Evolutionary conservation across 2,797 vertebrate species (phyloP).

Genomic region (Brachymystax lenok): DNA sequence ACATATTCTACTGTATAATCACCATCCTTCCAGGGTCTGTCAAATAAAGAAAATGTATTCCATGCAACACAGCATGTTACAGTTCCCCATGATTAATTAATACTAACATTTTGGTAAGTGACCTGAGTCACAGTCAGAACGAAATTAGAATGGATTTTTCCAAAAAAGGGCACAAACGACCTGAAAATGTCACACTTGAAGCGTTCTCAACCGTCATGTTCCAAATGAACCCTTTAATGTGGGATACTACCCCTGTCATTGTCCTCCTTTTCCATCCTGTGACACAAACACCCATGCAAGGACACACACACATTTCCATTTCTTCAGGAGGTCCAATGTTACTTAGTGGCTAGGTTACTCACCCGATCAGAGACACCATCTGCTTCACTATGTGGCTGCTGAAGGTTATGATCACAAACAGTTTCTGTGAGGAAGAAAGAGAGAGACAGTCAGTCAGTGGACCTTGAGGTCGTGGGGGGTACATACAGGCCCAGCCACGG

Average conservation of each 20-base stretch:
- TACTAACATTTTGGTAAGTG: not conserved
- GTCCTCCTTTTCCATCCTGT: constrained; percentile 21
- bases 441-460: constrained; percentile 50
- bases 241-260: constrained; percentile 21
- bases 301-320: constrained; percentile 47
- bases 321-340: constrained; percentile 38
- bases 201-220: constrained; percentile 37
- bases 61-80: constrained; percentile 6
- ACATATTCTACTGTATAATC: constrained; percentile 10
- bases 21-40: not conserved
- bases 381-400: constrained; percentile 92
- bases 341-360: constrained; percentile 79
- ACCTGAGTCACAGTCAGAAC: constrained; percentile 30
- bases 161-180: constrained; percentile 37
- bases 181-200: constrained; percentile 36
- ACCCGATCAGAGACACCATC: constrained; percentile 93
- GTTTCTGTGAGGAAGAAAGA: constrained; percentile 84
- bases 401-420: constrained; percentile 92
- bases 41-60: not conserved
- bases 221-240: constrained; percentile 57
- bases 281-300: constrained; percentile 33
- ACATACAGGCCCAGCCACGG: constrained; percentile 13
- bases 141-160: constrained; percentile 41
- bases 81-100: constrained; percentile 24
- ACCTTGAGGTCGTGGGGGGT: constrained; percentile 48